Base-by-base conservation (phyloP, 2,113 vertebrate genomes). In the Crotalus horridus region DNA sequence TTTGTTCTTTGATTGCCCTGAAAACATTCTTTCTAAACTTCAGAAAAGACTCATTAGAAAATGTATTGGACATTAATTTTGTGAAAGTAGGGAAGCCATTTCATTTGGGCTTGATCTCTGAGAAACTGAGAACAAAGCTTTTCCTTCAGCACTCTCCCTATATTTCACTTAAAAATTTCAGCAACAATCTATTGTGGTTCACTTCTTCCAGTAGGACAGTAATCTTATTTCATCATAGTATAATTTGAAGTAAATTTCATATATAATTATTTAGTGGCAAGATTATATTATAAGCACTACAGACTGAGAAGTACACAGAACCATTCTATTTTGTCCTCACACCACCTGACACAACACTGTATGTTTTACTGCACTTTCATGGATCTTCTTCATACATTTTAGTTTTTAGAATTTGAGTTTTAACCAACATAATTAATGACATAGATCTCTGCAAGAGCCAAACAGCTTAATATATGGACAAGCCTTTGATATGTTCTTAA, bases 121-220 rank as follows among this genome's bases (percentile, higher is more conserved):
- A 92, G 81, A 95, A 91, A 33, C 26, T 23, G 59, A 94, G 88
- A 55, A 39, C 54, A 93, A 5, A 0, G 0, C 43, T 56, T 93
- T 3, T 39, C 87, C 81, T 94, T 91, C 64, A 89, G 43, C 0
- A 0, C 29, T 88, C 59, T 1, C 55, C 9, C 59, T 55, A 4
- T 33, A 56, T 89, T 93, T 88, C 92, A 91, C 81, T 53, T 90
- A 85, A 46, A 53, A 39, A 43, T 93, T 96, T 95, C 21, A 92
- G 69, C 58, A n/a, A 46, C 90, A 59, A 88, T 43, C 23, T 24
- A 58, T 21, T 21, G 56, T 7, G 54, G 46, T 92, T 87, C 88
- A 56, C 89, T 85, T 64, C 90, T 89, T 54, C 56, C 7, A 33
- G 20, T 29, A 26, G 93, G 59, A 89, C 33, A 33, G 39, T 51